Percentiles rank a stretch among this genome's conserved stretches.
These are phyloP conservation scores for Lepus americanus DNA, from an alignment of 2,113 vertebrate species.

Conservation along the genomic window DNA sequence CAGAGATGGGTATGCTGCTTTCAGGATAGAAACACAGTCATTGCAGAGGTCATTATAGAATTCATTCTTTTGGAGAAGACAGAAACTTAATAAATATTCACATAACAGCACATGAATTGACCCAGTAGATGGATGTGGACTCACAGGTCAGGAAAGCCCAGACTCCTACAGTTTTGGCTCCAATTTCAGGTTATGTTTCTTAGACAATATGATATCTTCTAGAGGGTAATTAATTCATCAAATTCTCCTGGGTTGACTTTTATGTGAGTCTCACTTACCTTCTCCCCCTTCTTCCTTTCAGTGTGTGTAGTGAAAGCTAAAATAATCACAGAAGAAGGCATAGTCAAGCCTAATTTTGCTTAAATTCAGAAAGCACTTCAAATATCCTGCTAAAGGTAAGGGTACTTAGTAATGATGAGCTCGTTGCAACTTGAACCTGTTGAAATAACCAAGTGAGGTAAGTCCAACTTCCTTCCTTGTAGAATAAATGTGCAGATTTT, in stretches of 20 bases:
- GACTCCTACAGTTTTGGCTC: neutral
- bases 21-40: neutral
- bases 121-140: neutral
- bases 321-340: neutral
- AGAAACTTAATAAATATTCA: neutral
- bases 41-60: neutral
- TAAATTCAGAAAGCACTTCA: neutral
- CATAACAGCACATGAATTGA: neutral
- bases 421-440: neutral
- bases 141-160: neutral
- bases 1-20: neutral
- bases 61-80: neutral
- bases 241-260: neutral
- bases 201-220: neutral
- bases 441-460: neutral
- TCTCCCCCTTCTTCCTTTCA: neutral
- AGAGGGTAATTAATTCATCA: constrained; percentile 28
- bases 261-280: neutral
- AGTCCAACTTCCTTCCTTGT: neutral
- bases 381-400: neutral
- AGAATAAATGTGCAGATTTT: constrained; percentile 76
- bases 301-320: neutral
- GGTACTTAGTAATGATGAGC: neutral
- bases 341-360: neutral
- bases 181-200: neutral